A percentile compares a stretch with the other conserved stretches of the same genome.
These are phyloP conservation scores for Ispidina picta DNA, from an alignment of 2,797 vertebrate genomes.

Conservation along the genomic window DNA sequence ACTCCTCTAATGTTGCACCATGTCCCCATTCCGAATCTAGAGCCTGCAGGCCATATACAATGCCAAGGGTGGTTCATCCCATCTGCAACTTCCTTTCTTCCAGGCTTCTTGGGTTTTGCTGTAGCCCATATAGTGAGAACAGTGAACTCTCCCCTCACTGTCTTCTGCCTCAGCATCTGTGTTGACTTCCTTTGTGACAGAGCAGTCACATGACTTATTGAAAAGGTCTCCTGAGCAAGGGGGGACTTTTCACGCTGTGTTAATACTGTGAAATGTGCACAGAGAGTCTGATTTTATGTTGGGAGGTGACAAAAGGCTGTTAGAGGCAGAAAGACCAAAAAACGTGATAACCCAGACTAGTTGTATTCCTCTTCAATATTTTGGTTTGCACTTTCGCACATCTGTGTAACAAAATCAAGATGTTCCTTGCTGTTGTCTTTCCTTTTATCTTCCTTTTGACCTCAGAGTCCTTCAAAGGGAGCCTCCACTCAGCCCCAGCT, in stretches of 20 bases:
- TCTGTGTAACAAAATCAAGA: neutral
- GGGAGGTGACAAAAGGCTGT: neutral
- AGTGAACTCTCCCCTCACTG: neutral
- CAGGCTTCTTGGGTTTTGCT: neutral
- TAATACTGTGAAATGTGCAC: accelerated
- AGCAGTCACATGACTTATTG: neutral
- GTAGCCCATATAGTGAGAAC: neutral
- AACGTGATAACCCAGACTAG: neutral
- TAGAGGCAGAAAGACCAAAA: neutral
- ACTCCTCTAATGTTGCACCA: neutral
- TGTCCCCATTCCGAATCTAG: neutral
- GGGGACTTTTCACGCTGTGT: accelerated
- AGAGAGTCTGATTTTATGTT: neutral
- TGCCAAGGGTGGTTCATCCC: neutral
- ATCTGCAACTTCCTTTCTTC: neutral
- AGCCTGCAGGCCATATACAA: neutral
- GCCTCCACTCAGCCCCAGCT: neutral
- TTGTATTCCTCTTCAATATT: neutral
- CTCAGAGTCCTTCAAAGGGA: neutral
- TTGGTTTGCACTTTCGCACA: accelerated
- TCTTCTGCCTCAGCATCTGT: neutral
- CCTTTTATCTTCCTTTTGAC: neutral
- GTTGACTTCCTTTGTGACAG: neutral
- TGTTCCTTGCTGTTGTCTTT: neutral
- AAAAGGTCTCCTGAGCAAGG: neutral